These are phyloP conservation scores for Otolemur garnettii DNA, from an alignment of 2,113 vertebrate species.

Conservation along the genomic window DNA sequence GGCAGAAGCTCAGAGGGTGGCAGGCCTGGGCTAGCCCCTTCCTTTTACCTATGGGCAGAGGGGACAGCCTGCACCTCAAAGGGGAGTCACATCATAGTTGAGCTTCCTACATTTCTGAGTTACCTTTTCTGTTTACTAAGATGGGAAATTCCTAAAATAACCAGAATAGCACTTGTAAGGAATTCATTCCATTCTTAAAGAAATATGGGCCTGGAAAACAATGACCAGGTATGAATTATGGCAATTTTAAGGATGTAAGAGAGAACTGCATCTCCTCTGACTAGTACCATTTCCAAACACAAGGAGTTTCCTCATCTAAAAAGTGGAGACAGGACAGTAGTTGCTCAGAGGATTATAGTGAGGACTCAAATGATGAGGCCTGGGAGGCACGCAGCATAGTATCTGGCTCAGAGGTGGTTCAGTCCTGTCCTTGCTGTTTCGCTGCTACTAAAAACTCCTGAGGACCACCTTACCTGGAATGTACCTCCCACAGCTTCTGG, in stretches of 20 bases:
- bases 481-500: conserved; percentile 97
- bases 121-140: neutral
- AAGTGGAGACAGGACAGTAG: neutral
- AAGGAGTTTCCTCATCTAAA: neutral
- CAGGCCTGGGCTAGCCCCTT: neutral
- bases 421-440: fast-evolving
- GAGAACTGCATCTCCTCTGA: neutral
- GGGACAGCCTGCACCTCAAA: fast-evolving
- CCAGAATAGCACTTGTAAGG: neutral
- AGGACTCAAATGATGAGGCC: fast-evolving
- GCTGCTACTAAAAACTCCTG: fast-evolving
- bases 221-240: fast-evolving
- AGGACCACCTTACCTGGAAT: conserved; percentile 91
- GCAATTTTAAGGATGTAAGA: fast-evolving
- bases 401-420: neutral
- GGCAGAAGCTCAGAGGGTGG: too few relatives aligned
- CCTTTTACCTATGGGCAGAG: neutral
- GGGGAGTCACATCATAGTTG: neutral
- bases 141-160: neutral
- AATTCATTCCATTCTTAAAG: neutral
- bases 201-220: neutral
- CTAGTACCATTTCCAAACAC: neutral
- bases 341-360: too few relatives aligned
- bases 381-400: fast-evolving
- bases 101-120: neutral